A percentile compares a stretch with the other conserved stretches of the same genome.
Conservation (phyloP, 2,113 vertebrate species). For the Crocuta crocuta region DNA sequence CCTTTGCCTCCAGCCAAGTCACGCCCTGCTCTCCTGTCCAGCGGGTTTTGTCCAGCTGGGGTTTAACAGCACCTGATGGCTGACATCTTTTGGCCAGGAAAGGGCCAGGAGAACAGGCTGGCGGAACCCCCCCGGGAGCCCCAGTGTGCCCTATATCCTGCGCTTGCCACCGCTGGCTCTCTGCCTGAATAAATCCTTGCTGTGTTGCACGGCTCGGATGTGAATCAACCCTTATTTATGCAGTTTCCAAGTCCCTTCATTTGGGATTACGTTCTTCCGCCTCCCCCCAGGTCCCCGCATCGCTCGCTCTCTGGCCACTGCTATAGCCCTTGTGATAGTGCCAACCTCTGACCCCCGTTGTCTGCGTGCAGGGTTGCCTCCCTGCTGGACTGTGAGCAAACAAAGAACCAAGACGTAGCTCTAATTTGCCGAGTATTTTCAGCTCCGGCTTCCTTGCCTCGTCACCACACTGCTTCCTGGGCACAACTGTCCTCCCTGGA, state of each 20-base stretch:
- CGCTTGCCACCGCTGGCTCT: not conserved
- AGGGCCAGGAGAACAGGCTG: not conserved
- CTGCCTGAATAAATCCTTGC: constrained; percentile 51
- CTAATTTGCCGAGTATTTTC: not conserved
- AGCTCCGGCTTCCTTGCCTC: not conserved
- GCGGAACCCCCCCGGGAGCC: not conserved
- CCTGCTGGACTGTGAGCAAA: not conserved
- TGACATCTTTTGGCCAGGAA: constrained; percentile 58
- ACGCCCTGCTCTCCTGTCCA: not conserved
- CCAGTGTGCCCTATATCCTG: not conserved
- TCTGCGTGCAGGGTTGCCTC: not conserved
- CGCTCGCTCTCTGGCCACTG: not conserved
- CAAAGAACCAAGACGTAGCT: not conserved
- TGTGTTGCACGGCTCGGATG: not conserved
- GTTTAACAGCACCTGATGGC: constrained; percentile 56
- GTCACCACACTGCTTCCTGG: not conserved
- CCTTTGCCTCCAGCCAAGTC: constrained; percentile 53
- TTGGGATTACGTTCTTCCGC: not conserved
- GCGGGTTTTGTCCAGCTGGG: not conserved
- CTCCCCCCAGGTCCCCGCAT: not conserved
- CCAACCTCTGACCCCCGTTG: not conserved
- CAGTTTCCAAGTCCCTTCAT: constrained; percentile 36
- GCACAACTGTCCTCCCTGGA: not conserved
- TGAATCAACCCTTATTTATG: not conserved
- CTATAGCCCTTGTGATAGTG: not conserved